These are phyloP conservation scores for Drosophila takahashii DNA, from an alignment of 1,140 invertebrate species.

Conservation along the genomic window DNA sequence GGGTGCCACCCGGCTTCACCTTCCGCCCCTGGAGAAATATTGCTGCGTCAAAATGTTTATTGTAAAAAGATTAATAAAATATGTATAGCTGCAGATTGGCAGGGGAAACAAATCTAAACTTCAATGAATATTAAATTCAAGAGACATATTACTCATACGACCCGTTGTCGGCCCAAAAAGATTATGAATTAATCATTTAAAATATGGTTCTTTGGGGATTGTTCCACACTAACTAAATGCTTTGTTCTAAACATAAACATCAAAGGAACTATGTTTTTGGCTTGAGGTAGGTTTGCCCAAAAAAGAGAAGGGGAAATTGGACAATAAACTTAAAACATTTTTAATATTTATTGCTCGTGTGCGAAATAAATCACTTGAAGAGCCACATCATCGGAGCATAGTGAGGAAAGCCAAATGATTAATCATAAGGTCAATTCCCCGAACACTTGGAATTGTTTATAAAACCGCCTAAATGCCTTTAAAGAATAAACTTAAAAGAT, in stretches of 20 bases:
- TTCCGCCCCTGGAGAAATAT: slow-evolving; percentile 34
- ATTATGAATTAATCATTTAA: slow-evolving; percentile 28
- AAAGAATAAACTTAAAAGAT: slow-evolving; percentile 12
- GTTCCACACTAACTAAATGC: background rate
- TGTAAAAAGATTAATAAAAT: slow-evolving; percentile 63
- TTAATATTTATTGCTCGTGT: slow-evolving; percentile 40
- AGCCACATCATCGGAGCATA: slow-evolving; percentile 7
- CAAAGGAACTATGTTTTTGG: slow-evolving; percentile 22
- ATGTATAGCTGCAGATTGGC: slow-evolving; percentile 23
- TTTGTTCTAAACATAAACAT: slow-evolving; percentile 41
- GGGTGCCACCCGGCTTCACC: slow-evolving; percentile 21
- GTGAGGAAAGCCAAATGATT: slow-evolving; percentile 35
- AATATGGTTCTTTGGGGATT: slow-evolving; percentile 6
- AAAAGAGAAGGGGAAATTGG: background rate
- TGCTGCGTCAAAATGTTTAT: slow-evolving; percentile 71
- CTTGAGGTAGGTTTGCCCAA: slow-evolving; percentile 30
- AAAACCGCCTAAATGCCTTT: slow-evolving; percentile 23
- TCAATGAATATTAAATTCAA: slow-evolving; percentile 7
- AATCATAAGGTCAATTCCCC: slow-evolving; percentile 25
- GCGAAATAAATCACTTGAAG: slow-evolving; percentile 37
- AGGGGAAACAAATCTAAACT: background rate
- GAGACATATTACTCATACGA: slow-evolving; percentile 22
- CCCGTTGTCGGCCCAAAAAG: background rate
- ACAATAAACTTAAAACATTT: slow-evolving; percentile 37
- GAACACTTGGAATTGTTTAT: slow-evolving; percentile 21